Evolutionary conservation across 2,113 vertebrate species (phyloP), one percentile per base, ranked within the genome.

Genomic region (Tympanuchus pallidicinctus): DNA sequence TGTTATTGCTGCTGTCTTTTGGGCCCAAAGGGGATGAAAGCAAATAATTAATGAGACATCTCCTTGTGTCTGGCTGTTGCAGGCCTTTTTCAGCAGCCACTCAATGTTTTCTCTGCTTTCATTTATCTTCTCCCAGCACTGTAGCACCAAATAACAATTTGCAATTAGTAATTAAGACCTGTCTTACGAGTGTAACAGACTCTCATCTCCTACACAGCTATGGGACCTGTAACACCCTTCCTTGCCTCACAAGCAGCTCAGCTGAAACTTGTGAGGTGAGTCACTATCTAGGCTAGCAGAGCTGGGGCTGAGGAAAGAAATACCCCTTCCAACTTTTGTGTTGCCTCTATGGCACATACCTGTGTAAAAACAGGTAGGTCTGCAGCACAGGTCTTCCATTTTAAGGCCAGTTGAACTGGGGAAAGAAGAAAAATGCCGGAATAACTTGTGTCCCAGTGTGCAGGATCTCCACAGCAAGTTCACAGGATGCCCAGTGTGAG

Each of bases 141-240:
- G 93, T 34, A 92, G 82, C 32, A 82, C 17, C 34, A 92, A 94
- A 86, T 86, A 95, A 85, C 89, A 75, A 80, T 91, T 92, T 91
- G 47, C 52, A 88, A 76, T 63, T 91, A 42, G 88, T 88, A 91
- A 93, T 93, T 94, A 95, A 91, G 79, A 88, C 42, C 79, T 91
- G 88, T 88, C 93, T 96, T 86, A 72, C 50, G 67, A 85, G 52
- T 61, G 13, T 80, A 88, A 75, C 60, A 81, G 66, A 63, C 42
- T 81, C 67, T 59, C 20, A 25, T 93, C 89, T 92, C 85, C 89
- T 17, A 13, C 72, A 52, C 2, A 18, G 85, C 85, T 45, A 25
- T 52, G 69, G 87, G 87, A 95, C 85, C 76, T 74, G 52, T 60
- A 78, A 92, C 65, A 56, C 60, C 76, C 60, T 48, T 91, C 64